These are phyloP conservation scores for Phenganax stokvisi DNA, from an alignment of 92 coral and sea anemone species.

Conservation along the genomic window DNA sequence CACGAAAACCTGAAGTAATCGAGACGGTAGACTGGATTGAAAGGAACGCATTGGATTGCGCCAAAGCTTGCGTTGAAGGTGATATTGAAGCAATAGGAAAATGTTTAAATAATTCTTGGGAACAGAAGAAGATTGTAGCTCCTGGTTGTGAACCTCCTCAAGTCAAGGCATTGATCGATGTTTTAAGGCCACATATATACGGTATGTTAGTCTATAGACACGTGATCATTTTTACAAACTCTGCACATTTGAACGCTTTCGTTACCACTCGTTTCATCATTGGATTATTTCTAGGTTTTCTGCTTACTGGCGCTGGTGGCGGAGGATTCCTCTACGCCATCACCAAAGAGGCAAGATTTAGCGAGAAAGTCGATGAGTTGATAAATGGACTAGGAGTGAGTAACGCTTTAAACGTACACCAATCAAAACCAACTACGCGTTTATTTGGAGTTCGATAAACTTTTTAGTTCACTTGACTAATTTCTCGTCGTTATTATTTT, in stretches of 20 bases:
- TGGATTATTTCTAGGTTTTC: constrained; percentile 58
- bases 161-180: constrained; percentile 72
- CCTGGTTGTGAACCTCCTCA: constrained; percentile 91
- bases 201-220: constrained; percentile 48
- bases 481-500: not conserved
- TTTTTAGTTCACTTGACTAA: not conserved
- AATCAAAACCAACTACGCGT: not conserved
- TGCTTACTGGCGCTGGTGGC: constrained; percentile 97
- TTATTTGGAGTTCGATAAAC: too few species aligned
- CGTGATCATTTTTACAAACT: too few species aligned
- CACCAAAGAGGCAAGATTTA: constrained; percentile 72
- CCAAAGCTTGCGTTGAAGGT: constrained; percentile 67
- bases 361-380: constrained; percentile 50
- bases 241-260: not conserved
- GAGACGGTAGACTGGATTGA: constrained; percentile 69
- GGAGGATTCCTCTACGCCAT: constrained; percentile 85
- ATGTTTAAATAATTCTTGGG: constrained; percentile 74
- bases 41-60: constrained; percentile 69
- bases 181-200: constrained; percentile 58
- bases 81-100: constrained; percentile 69
- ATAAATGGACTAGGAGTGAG: constrained; percentile 40
- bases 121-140: constrained; percentile 79
- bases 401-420: not conserved
- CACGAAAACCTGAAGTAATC: constrained; percentile 75
- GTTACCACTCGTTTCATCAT: not conserved